Conservation (phyloP, 2,797 vertebrate species). For the Periophthalmus magnuspinnatus region DNA sequence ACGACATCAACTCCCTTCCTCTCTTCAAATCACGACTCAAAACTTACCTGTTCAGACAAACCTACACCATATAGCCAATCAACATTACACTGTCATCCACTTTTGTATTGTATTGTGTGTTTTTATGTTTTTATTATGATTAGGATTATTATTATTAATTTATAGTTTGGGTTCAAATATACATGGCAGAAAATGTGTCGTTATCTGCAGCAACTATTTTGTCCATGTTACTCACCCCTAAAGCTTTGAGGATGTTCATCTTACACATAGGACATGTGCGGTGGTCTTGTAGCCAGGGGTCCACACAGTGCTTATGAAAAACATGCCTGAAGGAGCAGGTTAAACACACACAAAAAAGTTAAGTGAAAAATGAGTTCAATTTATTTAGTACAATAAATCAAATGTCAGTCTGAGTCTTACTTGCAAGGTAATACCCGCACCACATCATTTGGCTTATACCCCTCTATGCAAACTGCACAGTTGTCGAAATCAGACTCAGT, state of each 20-base stretch:
- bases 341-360: not conserved
- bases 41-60: no score
- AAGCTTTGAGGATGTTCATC: slow-evolving; percentile 99
- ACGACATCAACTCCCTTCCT: no score
- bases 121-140: no score
- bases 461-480: slow-evolving; percentile 98
- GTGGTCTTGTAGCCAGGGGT: slow-evolving; percentile 98
- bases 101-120: no score
- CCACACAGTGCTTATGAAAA: slow-evolving; percentile 98
- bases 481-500: slow-evolving; percentile 97
- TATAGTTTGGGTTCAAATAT: no score
- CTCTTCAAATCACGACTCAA: no score
- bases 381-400: not conserved
- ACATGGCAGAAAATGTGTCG: no score
- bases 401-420: slow-evolving; percentile 68
- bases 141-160: no score
- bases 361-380: not conserved
- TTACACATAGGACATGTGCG: slow-evolving; percentile 99
- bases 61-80: no score
- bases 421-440: slow-evolving; percentile 95
- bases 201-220: not conserved
- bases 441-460: slow-evolving; percentile 94
- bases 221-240: slow-evolving; percentile 69
- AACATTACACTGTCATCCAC: no score
- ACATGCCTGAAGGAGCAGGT: slow-evolving; percentile 84